Percentiles rank a stretch among this genome's conserved stretches.
Conservation (phyloP, 2,888 invertebrate genomes). For the Ectropis crepuscularia region DNA sequence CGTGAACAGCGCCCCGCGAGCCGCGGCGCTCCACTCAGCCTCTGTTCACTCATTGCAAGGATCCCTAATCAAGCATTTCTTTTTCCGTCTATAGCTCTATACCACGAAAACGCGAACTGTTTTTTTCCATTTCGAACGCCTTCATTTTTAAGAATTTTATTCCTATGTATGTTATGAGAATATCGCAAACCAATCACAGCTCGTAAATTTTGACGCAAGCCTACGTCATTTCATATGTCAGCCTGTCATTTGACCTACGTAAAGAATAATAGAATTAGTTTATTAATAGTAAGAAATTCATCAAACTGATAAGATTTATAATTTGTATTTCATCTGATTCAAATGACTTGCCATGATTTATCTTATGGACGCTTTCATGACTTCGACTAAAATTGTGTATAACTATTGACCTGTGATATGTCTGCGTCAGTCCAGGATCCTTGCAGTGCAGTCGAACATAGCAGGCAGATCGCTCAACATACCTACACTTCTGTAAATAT, state of each 20-base stretch:
- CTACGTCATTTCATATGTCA: too few species aligned
- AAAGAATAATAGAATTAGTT: too few species aligned
- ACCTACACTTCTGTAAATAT: conserved; percentile 71
- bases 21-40: conserved; percentile 54
- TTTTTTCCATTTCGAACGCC: too few species aligned
- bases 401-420: conserved; percentile 18
- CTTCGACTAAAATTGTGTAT: conserved; percentile 2
- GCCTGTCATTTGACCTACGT: too few species aligned
- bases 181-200: too few species aligned
- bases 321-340: background rate
- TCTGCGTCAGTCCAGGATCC: conserved; percentile 56
- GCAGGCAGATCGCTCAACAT: conserved; percentile 69
- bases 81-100: background rate
- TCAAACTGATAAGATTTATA: too few species aligned
- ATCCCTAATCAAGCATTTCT: conserved; percentile 51
- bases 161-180: too few species aligned
- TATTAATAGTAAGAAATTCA: too few species aligned
- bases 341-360: background rate
- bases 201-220: too few species aligned
- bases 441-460: conserved; percentile 69
- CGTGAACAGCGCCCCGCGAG: conserved; percentile 59
- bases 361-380: conserved; percentile 3
- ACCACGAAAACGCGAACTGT: background rate
- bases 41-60: conserved; percentile 75
- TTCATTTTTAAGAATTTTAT: too few species aligned